Conservation (phyloP, 2,888 invertebrate genomes). For the Polietes domitor region DNA sequence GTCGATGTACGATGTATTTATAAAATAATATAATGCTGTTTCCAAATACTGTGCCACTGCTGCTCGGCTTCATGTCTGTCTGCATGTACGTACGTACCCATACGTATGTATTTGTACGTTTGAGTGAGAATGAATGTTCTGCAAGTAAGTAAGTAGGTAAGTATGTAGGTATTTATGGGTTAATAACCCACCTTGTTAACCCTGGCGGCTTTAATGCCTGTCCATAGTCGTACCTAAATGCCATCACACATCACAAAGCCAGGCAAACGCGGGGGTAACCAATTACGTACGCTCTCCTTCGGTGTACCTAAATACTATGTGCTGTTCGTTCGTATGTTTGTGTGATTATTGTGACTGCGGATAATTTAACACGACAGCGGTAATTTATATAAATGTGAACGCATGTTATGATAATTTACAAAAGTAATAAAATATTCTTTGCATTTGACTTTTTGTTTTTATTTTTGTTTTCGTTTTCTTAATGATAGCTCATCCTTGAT, state of each 20-base stretch:
- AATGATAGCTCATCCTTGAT: background rate
- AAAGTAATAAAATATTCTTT: background rate
- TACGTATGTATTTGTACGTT: background rate
- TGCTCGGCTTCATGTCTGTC: too few species aligned
- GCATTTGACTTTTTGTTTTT: background rate
- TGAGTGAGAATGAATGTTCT: background rate
- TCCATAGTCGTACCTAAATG: background rate
- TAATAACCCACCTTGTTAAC: slow-evolving; percentile 5
- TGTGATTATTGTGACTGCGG: background rate
- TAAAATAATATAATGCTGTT: too few species aligned
- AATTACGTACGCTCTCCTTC: background rate
- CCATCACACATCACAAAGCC: background rate
- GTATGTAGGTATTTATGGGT: background rate
- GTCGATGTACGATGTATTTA: too few species aligned
- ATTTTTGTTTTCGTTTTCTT: background rate
- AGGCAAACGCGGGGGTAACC: background rate
- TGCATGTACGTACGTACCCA: background rate
- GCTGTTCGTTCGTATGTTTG: background rate
- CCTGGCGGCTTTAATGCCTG: background rate
- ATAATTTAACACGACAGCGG: background rate
- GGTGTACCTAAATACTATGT: too few species aligned
- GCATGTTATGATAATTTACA: slow-evolving; percentile 6
- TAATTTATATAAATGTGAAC: slow-evolving; percentile 2
- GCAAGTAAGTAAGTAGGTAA: background rate
- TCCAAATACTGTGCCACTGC: too few species aligned